Base-by-base conservation (phyloP, 2,888 invertebrate species). In the Conchocele bisecta region DNA sequence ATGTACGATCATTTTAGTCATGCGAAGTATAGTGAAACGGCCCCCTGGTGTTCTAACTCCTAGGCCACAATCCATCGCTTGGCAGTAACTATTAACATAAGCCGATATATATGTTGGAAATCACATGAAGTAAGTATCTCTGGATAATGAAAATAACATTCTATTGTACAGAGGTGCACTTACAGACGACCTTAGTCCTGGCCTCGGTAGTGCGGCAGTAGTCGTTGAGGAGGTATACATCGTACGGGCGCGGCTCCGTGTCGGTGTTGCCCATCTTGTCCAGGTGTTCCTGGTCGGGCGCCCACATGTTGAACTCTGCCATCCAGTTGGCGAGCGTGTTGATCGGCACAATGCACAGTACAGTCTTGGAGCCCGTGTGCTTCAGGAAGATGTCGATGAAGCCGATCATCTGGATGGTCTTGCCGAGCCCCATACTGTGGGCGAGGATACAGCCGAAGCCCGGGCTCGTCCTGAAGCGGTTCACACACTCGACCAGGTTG, bases 361-460 rank as follows among this genome's bases (percentile, higher is more conserved):
- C 96, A 15, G 95, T 96, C 90, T 95, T 96, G 5, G 97, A 96
- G 26, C 93, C 93, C 0, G 98, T 98, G 90, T 97, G 95, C 57
- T 98, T 93, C 83, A 99, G 93, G 91, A 99, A 98, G 85, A 98
- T 95, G 92, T 99, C 99, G 89, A 96, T 96, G 92, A 99, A 99
- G 79, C 97, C 96, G 63, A 98, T 96, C 64, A 98, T 96, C 84
- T 93, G 93, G 66, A 99, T 93, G 0, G 99, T 99, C 92, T 99
- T 99, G n/a, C 99, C 99, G 29, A 99, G 93, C 1, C 99, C 99
- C 99, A 99, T 99, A 46, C 98, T 98, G 92, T 99, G 99, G 0
- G 99, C 99, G 58, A 99, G 93, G 85, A 99, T 98, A 91, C 99
- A 99, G 15, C 99, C 99, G 91, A 99, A 98, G 13, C 99, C 98